These are phyloP conservation scores for Oncorhynchus clarkii DNA, from an alignment of 2,113 vertebrate genomes.

Conservation along the genomic window DNA sequence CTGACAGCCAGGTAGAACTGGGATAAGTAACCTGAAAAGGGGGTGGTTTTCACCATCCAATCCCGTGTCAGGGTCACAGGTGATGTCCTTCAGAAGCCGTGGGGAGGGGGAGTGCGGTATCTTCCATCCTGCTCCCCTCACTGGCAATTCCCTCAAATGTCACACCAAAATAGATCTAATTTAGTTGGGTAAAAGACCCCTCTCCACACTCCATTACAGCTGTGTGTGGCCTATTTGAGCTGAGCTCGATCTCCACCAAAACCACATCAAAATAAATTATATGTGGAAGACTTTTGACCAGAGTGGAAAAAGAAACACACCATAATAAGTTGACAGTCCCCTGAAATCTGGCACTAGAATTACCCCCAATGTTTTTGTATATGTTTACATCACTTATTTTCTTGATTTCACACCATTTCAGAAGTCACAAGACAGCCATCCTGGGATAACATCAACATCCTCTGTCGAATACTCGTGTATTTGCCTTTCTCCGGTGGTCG, in stretches of 20 bases:
- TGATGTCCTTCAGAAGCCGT: conserved; percentile 51
- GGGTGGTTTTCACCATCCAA: conserved; percentile 27
- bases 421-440: too few relatives aligned
- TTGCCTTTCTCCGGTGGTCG: too few relatives aligned
- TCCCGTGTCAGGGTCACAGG: conserved; percentile 60
- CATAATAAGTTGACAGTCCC: too few relatives aligned
- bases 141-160: conserved; percentile 74
- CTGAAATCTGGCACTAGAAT: too few relatives aligned
- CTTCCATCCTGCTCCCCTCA: conserved; percentile 44
- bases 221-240: conserved; percentile 53
- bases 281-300: conserved; percentile 36
- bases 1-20: conserved; percentile 62
- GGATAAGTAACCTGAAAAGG: conserved; percentile 52
- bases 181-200: conserved; percentile 62
- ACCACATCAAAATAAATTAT: conserved; percentile 20
- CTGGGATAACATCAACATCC: too few relatives aligned
- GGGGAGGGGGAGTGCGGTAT: conserved; percentile 38
- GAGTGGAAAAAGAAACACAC: not conserved
- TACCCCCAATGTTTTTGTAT: not conserved
- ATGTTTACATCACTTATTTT: not conserved
- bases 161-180: conserved; percentile 75
- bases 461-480: too few relatives aligned
- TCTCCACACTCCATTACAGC: conserved; percentile 48
- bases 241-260: conserved; percentile 40
- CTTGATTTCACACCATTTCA: too few relatives aligned